Base-by-base conservation (phyloP, 2,797 vertebrate genomes). In the Micrastur ruficollis region DNA sequence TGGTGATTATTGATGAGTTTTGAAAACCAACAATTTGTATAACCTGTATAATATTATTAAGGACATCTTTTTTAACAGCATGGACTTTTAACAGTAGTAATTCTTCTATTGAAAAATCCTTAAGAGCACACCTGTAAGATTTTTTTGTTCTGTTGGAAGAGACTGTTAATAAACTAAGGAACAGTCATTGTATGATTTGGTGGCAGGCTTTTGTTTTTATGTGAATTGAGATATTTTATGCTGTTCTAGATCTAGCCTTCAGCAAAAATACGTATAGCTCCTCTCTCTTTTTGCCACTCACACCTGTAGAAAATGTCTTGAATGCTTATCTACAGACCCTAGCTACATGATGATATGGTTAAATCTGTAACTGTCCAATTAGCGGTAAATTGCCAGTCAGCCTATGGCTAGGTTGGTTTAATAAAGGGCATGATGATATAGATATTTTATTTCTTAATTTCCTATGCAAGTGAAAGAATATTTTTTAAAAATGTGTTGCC, bases 381-480 rank as follows among this genome's bases (percentile, higher is more conserved):
- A 97, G 70, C 94, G 38, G 50, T 74, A 68, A 83, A 83, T 82
- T 96, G 78, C 86, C 81, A 84, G 91, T 95, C 87, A 96, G 80
- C 84, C 81, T 3, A 29, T 83, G 70, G 74, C 76, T 86, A 86
- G 44, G n/a, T 84, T 97, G 93, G 55, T 93, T 95, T 94, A 84
- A 87, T 89, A 86, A 83, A 52, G 29, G 53, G 26, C 38, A 50
- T 90, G 38, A 53, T 55, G 53, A 92, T 80, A 82, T 0, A 7
- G 80, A 73, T 62, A 93, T 95, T 96, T 96, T 86, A 53, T 91
- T 96, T 95, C 84, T 93, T 97, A 85, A 95, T 98, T 97, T 94
- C 81, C 76, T 90, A 42, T 59, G 82, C 27, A 87, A 97, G 68
- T 87, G 67, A 93, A 92, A 90, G 18, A 86, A 78, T 89, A 75